Percentiles rank a stretch among this genome's conserved stretches.
phyloP scores from a whole-genome alignment of 2,888 invertebrate species.

The Acleris laterana region DNA sequence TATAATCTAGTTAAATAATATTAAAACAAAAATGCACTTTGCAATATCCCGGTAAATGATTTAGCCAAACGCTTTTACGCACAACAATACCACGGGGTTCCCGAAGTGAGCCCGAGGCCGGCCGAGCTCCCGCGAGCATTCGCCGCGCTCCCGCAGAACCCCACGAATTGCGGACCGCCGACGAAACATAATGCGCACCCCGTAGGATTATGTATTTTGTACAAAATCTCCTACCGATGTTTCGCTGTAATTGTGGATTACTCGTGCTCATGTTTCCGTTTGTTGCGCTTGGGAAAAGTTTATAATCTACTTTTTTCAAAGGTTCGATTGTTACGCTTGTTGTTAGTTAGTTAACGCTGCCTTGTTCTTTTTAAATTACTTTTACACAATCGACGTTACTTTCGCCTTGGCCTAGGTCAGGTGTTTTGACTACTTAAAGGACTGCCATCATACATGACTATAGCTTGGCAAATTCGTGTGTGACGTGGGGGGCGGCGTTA shows the following conservation, averaged over 20 bases:
- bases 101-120: slow-evolving; percentile 60
- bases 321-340: slow-evolving; percentile 8
- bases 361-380: no score
- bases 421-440: no score
- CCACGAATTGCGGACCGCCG: slow-evolving; percentile 22
- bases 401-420: no score
- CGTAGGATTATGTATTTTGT: slow-evolving; percentile 76
- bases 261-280: slow-evolving; percentile 71
- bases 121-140: slow-evolving; percentile 65
- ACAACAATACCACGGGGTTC: slow-evolving; percentile 51
- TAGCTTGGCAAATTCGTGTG: no score
- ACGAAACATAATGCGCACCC: slow-evolving; percentile 37
- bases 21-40: not conserved
- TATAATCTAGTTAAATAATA: no score
- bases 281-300: slow-evolving; percentile 49
- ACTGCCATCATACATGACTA: no score
- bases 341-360: no score
- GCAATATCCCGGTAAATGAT: slow-evolving; percentile 10
- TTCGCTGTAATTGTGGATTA: slow-evolving; percentile 81
- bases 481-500: no score
- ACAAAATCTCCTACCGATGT: slow-evolving; percentile 78
- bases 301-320: slow-evolving; percentile 28
- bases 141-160: slow-evolving; percentile 47
- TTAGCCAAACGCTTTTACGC: slow-evolving; percentile 25
- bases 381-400: no score